Conservation (phyloP, 2,797 vertebrate species). For the Phoeniculus purpureus region DNA sequence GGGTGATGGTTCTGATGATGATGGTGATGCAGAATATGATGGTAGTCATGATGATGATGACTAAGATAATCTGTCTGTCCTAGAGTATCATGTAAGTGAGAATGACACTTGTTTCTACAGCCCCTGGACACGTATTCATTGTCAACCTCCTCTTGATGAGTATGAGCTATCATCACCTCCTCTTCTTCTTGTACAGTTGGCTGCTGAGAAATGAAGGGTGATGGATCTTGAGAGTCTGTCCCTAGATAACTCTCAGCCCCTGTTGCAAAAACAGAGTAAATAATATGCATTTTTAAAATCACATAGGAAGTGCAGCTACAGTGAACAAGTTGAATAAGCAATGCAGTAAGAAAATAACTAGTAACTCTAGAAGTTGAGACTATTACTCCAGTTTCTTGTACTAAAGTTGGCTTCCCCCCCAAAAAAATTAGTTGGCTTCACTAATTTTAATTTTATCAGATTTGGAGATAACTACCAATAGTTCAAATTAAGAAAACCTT, state of each 20-base stretch:
- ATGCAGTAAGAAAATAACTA: background rate
- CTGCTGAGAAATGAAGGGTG: constrained; percentile 77
- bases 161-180: constrained; percentile 92
- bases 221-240: constrained; percentile 78
- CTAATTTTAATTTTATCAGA: background rate
- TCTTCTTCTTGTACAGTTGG: constrained; percentile 86
- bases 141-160: constrained; percentile 77
- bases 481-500: background rate
- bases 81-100: constrained; percentile 95
- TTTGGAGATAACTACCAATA: background rate
- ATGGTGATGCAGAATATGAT: constrained; percentile 98
- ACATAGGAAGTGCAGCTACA: background rate
- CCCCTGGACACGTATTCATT: constrained; percentile 87
- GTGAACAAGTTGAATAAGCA: background rate
- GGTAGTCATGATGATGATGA: constrained; percentile 98
- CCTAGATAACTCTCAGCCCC: constrained; percentile 84
- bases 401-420: background rate
- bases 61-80: constrained; percentile 91
- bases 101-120: constrained; percentile 98
- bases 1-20: constrained; percentile 99
- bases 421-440: too few species aligned
- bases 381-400: background rate
- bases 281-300: background rate
- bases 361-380: background rate
- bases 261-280: constrained; percentile 55